phyloP scores from a whole-genome alignment of 2,888 invertebrate species.

The Acleris sparsana region DNA sequence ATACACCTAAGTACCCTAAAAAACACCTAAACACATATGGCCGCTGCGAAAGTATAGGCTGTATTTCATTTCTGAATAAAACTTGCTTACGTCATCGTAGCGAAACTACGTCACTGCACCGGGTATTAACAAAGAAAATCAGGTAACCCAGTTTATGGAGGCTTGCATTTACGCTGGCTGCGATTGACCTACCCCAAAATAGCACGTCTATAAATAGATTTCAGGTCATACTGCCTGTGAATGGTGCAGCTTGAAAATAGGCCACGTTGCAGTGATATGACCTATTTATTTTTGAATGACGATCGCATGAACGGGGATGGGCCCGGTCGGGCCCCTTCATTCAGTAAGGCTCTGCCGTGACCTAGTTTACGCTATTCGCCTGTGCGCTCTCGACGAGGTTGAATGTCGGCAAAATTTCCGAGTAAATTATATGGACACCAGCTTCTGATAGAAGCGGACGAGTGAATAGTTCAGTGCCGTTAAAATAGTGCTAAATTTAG shows the following conservation, averaged over 20 bases:
- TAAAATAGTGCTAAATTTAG: conserved; percentile 4
- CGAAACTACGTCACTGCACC: conserved; percentile 69
- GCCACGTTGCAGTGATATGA: conserved; percentile 80
- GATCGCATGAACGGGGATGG: conserved; percentile 76
- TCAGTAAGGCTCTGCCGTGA: conserved; percentile 77
- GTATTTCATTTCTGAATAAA: conserved; percentile 32
- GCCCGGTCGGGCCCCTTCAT: conserved; percentile 73
- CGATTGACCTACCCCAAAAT: conserved; percentile 81
- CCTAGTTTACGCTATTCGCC: conserved; percentile 61
- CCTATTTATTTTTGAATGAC: conserved; percentile 83
- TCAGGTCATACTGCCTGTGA: conserved; percentile 65
- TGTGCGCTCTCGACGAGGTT: conserved; percentile 32
- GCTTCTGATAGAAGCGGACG: conserved; percentile 1
- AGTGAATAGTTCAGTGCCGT: not conserved
- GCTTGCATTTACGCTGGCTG: conserved; percentile 73
- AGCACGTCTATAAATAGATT: conserved; percentile 78
- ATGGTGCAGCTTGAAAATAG: conserved; percentile 74
- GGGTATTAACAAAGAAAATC: conserved; percentile 75
- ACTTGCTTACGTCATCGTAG: conserved; percentile 65
- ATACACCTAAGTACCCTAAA: not conserved
- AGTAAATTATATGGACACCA: not conserved
- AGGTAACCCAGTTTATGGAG: conserved; percentile 79
- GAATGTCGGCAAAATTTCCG: conserved; percentile 20
- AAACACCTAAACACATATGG: conserved; percentile 34
- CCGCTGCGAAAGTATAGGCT: not conserved